phyloP scores from a whole-genome alignment of 1,140 invertebrate genomes.

The Drosophila pandora region DNA sequence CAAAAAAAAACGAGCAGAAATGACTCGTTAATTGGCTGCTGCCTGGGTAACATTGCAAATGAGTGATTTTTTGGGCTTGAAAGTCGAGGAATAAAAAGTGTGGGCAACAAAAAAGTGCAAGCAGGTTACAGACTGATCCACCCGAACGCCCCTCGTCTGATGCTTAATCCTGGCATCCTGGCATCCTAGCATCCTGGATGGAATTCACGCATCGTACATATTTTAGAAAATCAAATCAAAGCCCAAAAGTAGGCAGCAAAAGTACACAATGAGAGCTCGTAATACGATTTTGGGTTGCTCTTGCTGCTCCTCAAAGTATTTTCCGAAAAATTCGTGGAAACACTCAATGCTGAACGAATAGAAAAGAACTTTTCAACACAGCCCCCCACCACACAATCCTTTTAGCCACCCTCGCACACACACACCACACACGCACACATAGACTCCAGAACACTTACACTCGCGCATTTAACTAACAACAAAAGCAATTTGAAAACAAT shows the following conservation, averaged over 20 bases:
- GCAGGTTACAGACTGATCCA: constrained; percentile 39
- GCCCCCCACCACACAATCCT: not conserved
- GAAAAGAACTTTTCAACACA: constrained; percentile 42
- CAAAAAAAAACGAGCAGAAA: constrained; percentile 22
- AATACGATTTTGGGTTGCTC: constrained; percentile 44
- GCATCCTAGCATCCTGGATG: not conserved
- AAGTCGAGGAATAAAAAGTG: constrained; percentile 12
- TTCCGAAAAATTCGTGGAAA: constrained; percentile 57
- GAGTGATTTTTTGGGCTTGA: constrained; percentile 34
- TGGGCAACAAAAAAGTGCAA: constrained; percentile 18
- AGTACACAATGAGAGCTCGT: constrained; percentile 37
- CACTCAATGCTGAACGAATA: constrained; percentile 32
- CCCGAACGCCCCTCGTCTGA: not conserved
- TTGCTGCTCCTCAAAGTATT: constrained; percentile 39
- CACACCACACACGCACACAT: constrained; percentile 1
- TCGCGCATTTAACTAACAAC: constrained; percentile 47
- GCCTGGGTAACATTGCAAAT: constrained; percentile 26
- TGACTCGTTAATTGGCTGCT: constrained; percentile 62
- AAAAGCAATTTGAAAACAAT: constrained; percentile 71
- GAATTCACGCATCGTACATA: constrained; percentile 29
- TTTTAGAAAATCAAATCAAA: constrained; percentile 51
- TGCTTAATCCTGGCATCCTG: not conserved
- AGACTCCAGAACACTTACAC: constrained; percentile 6
- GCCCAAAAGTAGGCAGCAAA: constrained; percentile 63
- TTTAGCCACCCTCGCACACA: not conserved